Evolutionary conservation across 2,797 vertebrate genomes (phyloP).

Genomic region (Halcyon badia): DNA sequence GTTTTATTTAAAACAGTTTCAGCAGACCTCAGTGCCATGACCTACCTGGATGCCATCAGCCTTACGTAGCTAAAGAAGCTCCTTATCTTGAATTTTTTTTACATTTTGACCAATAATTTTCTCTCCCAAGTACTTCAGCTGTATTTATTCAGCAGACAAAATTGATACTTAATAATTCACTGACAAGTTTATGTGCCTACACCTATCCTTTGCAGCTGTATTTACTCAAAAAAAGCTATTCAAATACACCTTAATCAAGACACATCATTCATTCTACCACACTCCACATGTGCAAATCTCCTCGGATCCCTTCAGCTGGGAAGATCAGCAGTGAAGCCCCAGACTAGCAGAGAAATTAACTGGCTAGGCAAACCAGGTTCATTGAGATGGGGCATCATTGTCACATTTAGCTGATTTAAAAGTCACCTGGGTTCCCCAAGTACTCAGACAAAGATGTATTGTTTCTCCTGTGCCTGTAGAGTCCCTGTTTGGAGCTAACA

Average conservation of each 20-base stretch:
- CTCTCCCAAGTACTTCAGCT: background rate
- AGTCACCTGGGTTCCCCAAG: background rate
- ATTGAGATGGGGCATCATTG: background rate
- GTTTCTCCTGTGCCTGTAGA: background rate
- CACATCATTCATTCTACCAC: background rate
- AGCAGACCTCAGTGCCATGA: conserved; percentile 42
- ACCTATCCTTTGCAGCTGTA: conserved; percentile 55
- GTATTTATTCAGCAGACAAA: conserved; percentile 1
- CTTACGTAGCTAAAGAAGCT: background rate
- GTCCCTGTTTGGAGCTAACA: accelerated
- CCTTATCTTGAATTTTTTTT: background rate
- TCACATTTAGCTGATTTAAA: background rate
- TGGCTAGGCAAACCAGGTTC: background rate
- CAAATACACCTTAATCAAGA: conserved; percentile 37
- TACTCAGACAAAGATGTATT: accelerated
- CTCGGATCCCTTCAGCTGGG: background rate
- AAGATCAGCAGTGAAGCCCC: background rate
- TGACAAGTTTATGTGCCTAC: background rate
- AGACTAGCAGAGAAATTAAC: background rate
- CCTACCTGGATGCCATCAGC: conserved; percentile 41
- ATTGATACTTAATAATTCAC: background rate
- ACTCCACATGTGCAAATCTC: background rate
- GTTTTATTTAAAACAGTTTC: conserved; percentile 72
- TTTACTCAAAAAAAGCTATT: conserved; percentile 57
- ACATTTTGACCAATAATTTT: background rate